Conservation (phyloP, 2,113 vertebrate species). For the Podiceps cristatus region DNA sequence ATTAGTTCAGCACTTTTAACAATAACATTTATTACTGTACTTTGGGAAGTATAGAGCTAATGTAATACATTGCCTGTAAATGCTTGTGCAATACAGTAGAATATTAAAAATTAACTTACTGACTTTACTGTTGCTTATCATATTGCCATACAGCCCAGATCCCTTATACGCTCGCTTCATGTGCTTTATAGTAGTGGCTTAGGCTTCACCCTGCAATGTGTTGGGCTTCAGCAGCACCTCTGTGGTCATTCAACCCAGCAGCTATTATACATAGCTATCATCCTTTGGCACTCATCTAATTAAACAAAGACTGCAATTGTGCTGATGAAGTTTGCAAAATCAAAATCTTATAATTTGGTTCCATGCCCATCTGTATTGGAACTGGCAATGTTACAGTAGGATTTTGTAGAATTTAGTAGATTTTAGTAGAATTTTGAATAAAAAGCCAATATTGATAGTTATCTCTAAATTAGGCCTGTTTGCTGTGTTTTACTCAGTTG, state of each 20-base stretch:
- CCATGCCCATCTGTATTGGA: neutral
- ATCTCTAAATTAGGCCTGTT: neutral
- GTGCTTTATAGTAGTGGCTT: neutral
- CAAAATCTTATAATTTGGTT: neutral
- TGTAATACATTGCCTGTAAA: neutral
- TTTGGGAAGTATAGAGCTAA: neutral
- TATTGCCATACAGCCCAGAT: neutral
- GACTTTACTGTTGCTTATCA: neutral
- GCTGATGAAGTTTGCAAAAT: neutral
- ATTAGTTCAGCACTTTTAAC: neutral
- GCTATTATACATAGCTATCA: fast-evolving
- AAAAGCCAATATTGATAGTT: neutral
- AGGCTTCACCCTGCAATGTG: neutral
- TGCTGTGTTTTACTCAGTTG: neutral
- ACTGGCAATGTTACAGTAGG: neutral
- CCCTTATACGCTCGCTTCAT: fast-evolving
- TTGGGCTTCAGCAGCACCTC: neutral
- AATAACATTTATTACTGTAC: neutral
- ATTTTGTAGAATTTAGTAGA: too few relatives aligned
- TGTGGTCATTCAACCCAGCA: neutral
- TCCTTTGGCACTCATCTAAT: neutral
- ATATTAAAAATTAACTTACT: neutral
- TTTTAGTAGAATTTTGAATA: neutral
- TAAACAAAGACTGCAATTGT: neutral
- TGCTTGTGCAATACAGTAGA: neutral